These are phyloP conservation scores for Lutraria lutraria DNA, from an alignment of 2,888 invertebrate species.

Conservation along the genomic window DNA sequence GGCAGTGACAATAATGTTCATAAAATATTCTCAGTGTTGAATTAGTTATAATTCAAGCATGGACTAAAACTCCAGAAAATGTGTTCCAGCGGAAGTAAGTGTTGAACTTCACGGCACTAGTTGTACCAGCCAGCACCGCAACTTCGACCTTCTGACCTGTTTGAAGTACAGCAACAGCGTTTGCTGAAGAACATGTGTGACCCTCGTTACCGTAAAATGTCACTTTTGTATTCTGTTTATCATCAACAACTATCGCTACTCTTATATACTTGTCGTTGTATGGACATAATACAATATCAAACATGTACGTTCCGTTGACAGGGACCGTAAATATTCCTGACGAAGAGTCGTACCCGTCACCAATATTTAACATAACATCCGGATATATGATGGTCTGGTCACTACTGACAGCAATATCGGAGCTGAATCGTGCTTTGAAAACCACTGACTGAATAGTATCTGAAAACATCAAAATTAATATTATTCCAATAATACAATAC, in stretches of 20 bases:
- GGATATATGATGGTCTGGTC: background rate
- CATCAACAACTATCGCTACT: background rate
- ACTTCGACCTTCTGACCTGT: background rate
- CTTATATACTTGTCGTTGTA: background rate
- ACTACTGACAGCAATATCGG: background rate
- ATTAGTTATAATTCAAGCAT: background rate
- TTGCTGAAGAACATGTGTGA: background rate
- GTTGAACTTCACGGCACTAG: background rate
- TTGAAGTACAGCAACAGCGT: background rate
- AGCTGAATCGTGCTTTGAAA: background rate
- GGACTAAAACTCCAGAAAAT: conserved; percentile 12
- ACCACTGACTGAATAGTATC: background rate
- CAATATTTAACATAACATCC: background rate
- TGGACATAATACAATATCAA: background rate
- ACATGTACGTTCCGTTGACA: background rate
- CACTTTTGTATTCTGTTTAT: background rate
- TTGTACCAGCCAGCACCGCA: too few species aligned
- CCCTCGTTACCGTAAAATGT: background rate
- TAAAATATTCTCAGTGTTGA: too few species aligned
- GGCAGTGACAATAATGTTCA: too few species aligned
- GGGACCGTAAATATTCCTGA: background rate
- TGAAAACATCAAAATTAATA: background rate
- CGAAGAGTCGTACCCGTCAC: background rate
- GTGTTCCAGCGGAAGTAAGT: conserved; percentile 7
- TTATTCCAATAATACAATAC: too few species aligned